Base-by-base conservation (phyloP, 2,113 vertebrate species). In the Dinomys branickii region DNA sequence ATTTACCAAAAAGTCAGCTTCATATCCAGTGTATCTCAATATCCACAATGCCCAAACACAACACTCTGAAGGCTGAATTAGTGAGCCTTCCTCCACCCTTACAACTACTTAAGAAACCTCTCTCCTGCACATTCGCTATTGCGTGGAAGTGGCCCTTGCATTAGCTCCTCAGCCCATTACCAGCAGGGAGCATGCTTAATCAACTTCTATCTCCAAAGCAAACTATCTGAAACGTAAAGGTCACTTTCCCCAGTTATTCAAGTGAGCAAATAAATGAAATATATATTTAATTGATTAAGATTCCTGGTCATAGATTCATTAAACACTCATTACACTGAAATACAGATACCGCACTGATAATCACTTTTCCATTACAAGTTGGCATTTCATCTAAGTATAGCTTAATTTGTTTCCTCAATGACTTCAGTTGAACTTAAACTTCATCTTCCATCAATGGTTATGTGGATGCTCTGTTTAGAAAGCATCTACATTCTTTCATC, bases 191-290 rank as follows among this genome's bases (percentile, higher is more conserved):
- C 87, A 83, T 13, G 5, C 75, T 81, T 41, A 28, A 28, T 85
- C 26, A 56, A n/a, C 56, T 67, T 88, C 75, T n/a, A 16, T 14
- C 30, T n/a, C 47, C 1, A 77, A 1, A 94, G 75, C 61, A 78
- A 95, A 78, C 17, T 28, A 13, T 88, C 75, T 24, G 17, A 69
- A 38, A 93, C 47, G 22, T 78, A 85, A 86, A 12, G 8, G 17
- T 28, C 33, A 85, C 50, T n/a, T 58, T 11, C n/a, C 2, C 12
- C 8, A 7, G 16, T 59, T 75, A 89, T 6, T 65, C 52, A 22
- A 94, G 44, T 28, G 78, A 96, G 30, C 38, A 94, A 93, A 88
- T 65, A 58, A 77, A 63, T n/a, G 65, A 94, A 73, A 84, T 28
- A 94, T 47, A 22, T 80, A 71, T 94, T 88, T 84, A 67, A 59